phyloP scores from a whole-genome alignment of 2,888 invertebrate species.

The Eurois occulta region DNA sequence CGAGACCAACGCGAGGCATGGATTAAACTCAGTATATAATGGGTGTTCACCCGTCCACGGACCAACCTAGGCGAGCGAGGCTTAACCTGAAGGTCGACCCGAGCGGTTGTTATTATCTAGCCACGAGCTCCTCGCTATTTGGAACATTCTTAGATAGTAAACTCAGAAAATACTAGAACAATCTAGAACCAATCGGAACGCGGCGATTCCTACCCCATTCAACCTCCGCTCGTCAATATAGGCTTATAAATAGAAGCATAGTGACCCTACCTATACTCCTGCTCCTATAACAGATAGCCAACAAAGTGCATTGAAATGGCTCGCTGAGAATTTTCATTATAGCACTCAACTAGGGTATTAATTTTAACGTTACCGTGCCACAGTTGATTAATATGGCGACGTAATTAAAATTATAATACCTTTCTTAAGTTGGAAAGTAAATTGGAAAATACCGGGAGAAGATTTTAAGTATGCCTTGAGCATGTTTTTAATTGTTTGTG shows the following conservation, averaged over 20 bases:
- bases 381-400: constrained; percentile 28
- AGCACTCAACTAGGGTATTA: constrained; percentile 48
- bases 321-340: constrained; percentile 63
- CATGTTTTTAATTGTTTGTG: background rate
- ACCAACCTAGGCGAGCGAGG: background rate
- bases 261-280: background rate
- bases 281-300: constrained; percentile 13
- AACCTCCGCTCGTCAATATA: background rate
- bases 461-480: background rate
- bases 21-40: too few species aligned
- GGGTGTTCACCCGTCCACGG: background rate
- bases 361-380: constrained; percentile 40
- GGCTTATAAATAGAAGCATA: constrained; percentile 14
- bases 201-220: background rate
- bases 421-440: constrained; percentile 7
- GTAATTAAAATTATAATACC: constrained; percentile 45
- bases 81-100: background rate
- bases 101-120: too few species aligned
- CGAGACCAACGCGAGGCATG: too few species aligned
- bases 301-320: constrained; percentile 49
- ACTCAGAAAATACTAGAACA: background rate
- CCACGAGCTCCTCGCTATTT: too few species aligned
- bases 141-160: background rate
- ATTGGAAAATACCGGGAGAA: background rate
- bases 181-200: rapidly evolving